These are phyloP conservation scores for Palloptera scutellata DNA, from an alignment of 2,888 invertebrate species.

Conservation along the genomic window DNA sequence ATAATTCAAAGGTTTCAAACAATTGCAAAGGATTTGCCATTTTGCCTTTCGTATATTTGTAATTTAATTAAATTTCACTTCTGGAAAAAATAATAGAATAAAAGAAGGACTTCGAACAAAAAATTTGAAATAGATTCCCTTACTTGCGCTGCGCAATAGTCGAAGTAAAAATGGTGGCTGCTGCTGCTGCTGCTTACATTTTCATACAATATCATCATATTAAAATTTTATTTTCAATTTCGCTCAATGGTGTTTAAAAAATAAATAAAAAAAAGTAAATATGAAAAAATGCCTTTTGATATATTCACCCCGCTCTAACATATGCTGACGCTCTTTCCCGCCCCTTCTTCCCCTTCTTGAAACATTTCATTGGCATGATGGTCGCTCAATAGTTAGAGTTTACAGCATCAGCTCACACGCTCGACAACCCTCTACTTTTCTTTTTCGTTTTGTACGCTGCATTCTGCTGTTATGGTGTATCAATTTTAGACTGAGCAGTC, in stretches of 20 bases:
- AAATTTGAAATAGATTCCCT: background rate
- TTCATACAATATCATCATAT: slow-evolving; percentile 5
- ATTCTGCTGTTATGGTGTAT: too few relatives aligned
- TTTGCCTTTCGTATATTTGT: background rate
- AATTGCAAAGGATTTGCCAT: too few relatives aligned
- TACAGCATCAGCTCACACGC: too few relatives aligned
- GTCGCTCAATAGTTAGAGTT: background rate
- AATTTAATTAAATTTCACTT: background rate
- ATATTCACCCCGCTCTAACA: background rate
- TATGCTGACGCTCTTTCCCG: background rate
- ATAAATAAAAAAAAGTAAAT: slow-evolving; percentile 13
- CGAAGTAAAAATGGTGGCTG: background rate
- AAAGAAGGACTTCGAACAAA: background rate
- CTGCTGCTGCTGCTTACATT: background rate
- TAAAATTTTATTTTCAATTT: slow-evolving; percentile 30
- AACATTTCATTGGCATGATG: background rate
- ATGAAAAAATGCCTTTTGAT: slow-evolving; percentile 7
- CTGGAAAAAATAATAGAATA: background rate
- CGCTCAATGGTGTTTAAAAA: slow-evolving; percentile 21
- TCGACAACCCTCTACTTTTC: too few relatives aligned
- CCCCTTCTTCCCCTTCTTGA: background rate
- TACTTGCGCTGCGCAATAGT: background rate
- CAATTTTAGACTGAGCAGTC: too few relatives aligned
- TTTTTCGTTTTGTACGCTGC: too few relatives aligned
- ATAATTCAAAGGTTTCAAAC: too few relatives aligned